Evolutionary conservation across 2,888 invertebrate genomes (phyloP).

Genomic region (Chydorus sphaericus): DNA sequence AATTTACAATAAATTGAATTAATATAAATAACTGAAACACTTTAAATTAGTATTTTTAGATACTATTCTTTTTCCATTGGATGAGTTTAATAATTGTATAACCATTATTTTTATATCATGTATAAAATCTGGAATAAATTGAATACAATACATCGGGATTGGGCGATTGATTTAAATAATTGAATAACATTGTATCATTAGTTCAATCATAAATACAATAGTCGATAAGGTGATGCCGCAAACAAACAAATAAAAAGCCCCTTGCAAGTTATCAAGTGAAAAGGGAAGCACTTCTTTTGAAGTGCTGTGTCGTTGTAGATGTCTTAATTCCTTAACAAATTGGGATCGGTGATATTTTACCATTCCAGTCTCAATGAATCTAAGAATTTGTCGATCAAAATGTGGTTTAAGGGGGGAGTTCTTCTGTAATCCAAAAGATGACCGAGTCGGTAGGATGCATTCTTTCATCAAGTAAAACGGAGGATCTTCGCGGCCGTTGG

Average conservation of each 20-base stretch:
- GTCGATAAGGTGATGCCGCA: background rate
- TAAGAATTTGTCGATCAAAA: background rate
- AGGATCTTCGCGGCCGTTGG: background rate
- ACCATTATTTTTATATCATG: no score
- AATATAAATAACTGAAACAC: no score
- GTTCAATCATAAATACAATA: background rate
- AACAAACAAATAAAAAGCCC: background rate
- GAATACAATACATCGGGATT: no score
- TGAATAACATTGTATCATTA: no score
- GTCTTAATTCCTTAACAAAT: background rate
- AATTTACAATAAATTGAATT: no score
- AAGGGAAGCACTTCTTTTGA: background rate
- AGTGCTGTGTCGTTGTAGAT: background rate
- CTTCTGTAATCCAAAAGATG: conserved; percentile 7
- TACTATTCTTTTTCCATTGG: no score
- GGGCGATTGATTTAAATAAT: no score
- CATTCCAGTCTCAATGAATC: conserved; percentile 8
- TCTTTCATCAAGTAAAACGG: conserved; percentile 5
- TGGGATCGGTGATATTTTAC: background rate
- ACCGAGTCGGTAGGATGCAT: background rate
- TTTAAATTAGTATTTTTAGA: no score
- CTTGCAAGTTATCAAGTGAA: conserved; percentile 6
- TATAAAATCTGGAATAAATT: no score
- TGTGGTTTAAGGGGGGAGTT: background rate
- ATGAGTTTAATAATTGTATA: no score